Evolutionary conservation across 2,797 vertebrate species (phyloP).

Genomic region (Phrynocephalus forsythii): DNA sequence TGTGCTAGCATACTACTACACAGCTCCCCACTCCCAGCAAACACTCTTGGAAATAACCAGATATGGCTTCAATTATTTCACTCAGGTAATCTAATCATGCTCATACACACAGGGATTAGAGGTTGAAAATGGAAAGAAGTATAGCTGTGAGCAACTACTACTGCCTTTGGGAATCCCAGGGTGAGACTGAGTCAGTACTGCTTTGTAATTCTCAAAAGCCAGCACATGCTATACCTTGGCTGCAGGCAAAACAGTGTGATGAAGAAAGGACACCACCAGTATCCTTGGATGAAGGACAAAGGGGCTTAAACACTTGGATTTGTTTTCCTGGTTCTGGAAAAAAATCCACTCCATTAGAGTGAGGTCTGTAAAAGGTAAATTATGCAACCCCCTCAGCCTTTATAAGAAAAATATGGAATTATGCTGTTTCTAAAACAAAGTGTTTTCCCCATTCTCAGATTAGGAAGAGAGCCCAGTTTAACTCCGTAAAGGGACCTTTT

Average conservation of each 20-base stretch:
- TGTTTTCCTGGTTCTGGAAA: slow-evolving; percentile 30
- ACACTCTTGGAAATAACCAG: background rate
- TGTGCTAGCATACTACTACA: background rate
- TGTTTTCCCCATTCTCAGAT: no score
- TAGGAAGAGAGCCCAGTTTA: no score
- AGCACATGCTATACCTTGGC: background rate
- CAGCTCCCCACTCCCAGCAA: background rate
- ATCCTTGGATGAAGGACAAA: slow-evolving; percentile 32
- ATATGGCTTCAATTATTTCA: background rate
- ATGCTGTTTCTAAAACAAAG: slow-evolving; percentile 34
- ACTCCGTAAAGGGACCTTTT: slow-evolving; percentile 69
- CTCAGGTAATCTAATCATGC: background rate
- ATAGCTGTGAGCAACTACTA: background rate
- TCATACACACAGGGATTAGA: slow-evolving; percentile 13
- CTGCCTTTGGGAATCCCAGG: slow-evolving; percentile 1
- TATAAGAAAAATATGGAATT: slow-evolving; percentile 49
- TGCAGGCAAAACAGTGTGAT: slow-evolving; percentile 13
- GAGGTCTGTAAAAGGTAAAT: slow-evolving; percentile 25
- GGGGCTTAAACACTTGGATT: slow-evolving; percentile 16
- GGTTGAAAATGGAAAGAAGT: background rate
- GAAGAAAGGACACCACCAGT: background rate
- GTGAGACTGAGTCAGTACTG: background rate
- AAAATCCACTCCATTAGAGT: background rate
- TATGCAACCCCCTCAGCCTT: slow-evolving; percentile 36
- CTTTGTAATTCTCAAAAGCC: slow-evolving; percentile 6